Base-by-base conservation (phyloP, 2,888 invertebrate species). In the Rugalucina vietnamica region DNA sequence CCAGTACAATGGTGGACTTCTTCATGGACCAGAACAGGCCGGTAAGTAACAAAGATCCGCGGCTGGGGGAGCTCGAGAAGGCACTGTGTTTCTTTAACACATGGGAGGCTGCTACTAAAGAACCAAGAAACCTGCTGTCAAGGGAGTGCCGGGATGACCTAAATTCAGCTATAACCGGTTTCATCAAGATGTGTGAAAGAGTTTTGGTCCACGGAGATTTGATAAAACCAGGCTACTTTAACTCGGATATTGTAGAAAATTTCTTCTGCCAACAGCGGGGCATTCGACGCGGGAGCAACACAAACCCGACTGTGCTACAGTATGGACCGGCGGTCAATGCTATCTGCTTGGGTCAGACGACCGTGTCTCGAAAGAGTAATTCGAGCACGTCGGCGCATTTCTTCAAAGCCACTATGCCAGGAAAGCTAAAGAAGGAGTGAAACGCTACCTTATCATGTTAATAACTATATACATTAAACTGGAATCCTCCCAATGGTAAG, bases 251-350 rank as follows among this genome's bases (percentile, higher is more conserved):
- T 18, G 54, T 82, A 14, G 84, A 84, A 43, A 86, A 80, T 29
- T 82, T 85, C 21, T 86, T 85, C 50, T 72, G 83, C 27, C 86
- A 85, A 57, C 88, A 88, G 75, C 43, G 88, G 36, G 88, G 85
- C 1, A 72, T 85, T 0, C 76, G 82, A 57, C 82, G 87, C 84
- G 86, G 88, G n/a, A 36, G 79, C 18, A 83, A 86, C 43, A 86
- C 84, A 14, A 86, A 88, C 39, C 82, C 86, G 21, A 86, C 86
- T 70, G 50, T 88, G 12, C 37, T 78, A n/a, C 84, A 86, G 49
- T 85, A 86, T 81, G 86, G 88, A 32, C 88, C 86, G 14, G 74
- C 85, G 21, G 80, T 82, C 34, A 86, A 79, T 29, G 77, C 85
- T 1, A 88, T 88, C 37, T 84, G 82, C 50, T 60, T 85, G 1